Evolutionary conservation across 2,113 vertebrate genomes (phyloP).

Genomic region (Arizona elegans): DNA sequence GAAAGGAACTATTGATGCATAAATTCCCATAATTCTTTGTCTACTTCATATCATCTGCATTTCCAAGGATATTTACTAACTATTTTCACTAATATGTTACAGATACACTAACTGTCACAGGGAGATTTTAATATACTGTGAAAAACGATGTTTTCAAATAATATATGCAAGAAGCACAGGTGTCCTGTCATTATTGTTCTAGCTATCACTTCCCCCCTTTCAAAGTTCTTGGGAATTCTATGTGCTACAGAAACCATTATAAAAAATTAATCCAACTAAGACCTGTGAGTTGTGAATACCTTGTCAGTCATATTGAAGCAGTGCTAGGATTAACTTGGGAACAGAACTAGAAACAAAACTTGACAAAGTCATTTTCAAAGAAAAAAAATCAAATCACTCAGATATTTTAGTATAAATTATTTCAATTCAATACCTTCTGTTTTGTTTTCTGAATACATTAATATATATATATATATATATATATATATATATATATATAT

Average conservation of each 20-base stretch:
- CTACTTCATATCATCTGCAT: not conserved
- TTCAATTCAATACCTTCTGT: not conserved
- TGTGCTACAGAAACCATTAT: constrained; percentile 56
- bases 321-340: constrained; percentile 27
- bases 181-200: constrained; percentile 50
- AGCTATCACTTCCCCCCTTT: constrained; percentile 33
- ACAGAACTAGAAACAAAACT: constrained; percentile 40
- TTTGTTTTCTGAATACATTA: not conserved
- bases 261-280: constrained; percentile 50
- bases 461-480: not conserved
- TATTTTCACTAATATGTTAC: constrained; percentile 19
- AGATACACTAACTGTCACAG: constrained; percentile 49
- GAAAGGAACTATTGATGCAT: not conserved
- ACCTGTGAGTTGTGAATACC: constrained; percentile 46
- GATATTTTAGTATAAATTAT: not conserved
- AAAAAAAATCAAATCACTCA: not conserved
- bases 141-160: constrained; percentile 53
- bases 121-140: constrained; percentile 39
- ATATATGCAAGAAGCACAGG: constrained; percentile 23
- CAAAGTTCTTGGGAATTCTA: constrained; percentile 30
- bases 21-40: constrained; percentile 6
- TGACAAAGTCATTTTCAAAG: not conserved
- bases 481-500: no score
- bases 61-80: constrained; percentile 30
- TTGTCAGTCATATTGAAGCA: constrained; percentile 54